phyloP scores from a whole-genome alignment of 92 coral and sea anemone genomes.

The Zoanthus sansibaricus region DNA sequence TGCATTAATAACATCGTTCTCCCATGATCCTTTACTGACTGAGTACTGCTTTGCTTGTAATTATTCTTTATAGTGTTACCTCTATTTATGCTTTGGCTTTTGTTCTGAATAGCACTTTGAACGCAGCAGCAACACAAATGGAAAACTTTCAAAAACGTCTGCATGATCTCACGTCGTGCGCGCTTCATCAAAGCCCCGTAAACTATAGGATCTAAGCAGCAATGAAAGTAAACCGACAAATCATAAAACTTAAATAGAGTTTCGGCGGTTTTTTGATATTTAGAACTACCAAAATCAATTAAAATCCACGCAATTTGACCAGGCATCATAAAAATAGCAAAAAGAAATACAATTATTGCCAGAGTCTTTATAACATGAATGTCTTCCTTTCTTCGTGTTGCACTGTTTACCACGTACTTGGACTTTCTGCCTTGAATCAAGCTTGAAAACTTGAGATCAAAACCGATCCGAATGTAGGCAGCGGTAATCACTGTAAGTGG shows the following conservation, averaged over 20 bases:
- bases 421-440: slow-evolving; percentile 22
- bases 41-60: not conserved
- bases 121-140: not conserved
- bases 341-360: slow-evolving; percentile 64
- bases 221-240: slow-evolving; percentile 65
- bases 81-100: not conserved
- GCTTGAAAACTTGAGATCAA: slow-evolving; percentile 66
- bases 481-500: slow-evolving; percentile 70
- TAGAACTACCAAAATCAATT: slow-evolving; percentile 57
- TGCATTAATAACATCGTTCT: not conserved
- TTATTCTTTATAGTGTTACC: not conserved
- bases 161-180: slow-evolving; percentile 54
- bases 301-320: slow-evolving; percentile 73
- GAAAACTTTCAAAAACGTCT: not conserved
- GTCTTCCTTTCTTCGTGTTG: slow-evolving; percentile 62
- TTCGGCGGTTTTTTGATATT: slow-evolving; percentile 34
- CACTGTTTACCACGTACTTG: slow-evolving; percentile 35
- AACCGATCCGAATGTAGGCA: slow-evolving; percentile 72
- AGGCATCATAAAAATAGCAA: slow-evolving; percentile 71
- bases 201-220: slow-evolving; percentile 70
- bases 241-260: slow-evolving; percentile 63
- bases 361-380: slow-evolving; percentile 68
- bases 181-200: slow-evolving; percentile 67
- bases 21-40: not conserved
- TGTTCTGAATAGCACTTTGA: not conserved